phyloP scores from a whole-genome alignment of 92 coral and sea anemone genomes.

The Bergia puertoricense region DNA sequence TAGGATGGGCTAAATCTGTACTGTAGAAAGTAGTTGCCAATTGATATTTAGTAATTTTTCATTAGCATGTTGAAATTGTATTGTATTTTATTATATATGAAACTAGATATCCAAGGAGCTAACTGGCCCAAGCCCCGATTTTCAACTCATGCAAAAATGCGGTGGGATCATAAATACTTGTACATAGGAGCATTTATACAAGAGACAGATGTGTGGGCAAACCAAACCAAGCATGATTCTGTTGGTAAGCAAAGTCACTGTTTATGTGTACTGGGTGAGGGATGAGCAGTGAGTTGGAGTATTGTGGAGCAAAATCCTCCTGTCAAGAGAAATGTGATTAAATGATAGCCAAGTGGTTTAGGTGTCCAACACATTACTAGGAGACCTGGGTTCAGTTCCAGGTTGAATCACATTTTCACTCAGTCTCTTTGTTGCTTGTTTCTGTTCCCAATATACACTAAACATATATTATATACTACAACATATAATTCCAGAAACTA shows the following conservation, averaged over 20 bases:
- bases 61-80: background rate
- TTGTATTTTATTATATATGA: background rate
- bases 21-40: too few relatives aligned
- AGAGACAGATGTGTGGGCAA: slow-evolving; percentile 90
- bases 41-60: background rate
- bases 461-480: too few relatives aligned
- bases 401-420: too few relatives aligned
- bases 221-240: slow-evolving; percentile 87
- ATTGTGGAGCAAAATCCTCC: background rate
- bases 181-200: slow-evolving; percentile 77
- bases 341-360: too few relatives aligned
- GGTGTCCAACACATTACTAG: too few relatives aligned
- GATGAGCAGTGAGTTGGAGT: too few relatives aligned
- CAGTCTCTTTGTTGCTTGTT: too few relatives aligned
- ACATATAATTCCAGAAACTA: too few relatives aligned
- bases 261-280: background rate
- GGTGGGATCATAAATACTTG: slow-evolving; percentile 74
- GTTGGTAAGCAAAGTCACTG: slow-evolving; percentile 60
- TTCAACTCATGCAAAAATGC: slow-evolving; percentile 71
- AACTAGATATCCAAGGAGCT: slow-evolving; percentile 74
- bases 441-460: too few relatives aligned
- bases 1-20: too few relatives aligned
- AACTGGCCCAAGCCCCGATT: slow-evolving; percentile 78
- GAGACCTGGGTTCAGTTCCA: too few relatives aligned
- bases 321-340: background rate